Evolutionary conservation across 1,140 invertebrate genomes (phyloP).

Genomic region (Choristoneura fumiferana): DNA sequence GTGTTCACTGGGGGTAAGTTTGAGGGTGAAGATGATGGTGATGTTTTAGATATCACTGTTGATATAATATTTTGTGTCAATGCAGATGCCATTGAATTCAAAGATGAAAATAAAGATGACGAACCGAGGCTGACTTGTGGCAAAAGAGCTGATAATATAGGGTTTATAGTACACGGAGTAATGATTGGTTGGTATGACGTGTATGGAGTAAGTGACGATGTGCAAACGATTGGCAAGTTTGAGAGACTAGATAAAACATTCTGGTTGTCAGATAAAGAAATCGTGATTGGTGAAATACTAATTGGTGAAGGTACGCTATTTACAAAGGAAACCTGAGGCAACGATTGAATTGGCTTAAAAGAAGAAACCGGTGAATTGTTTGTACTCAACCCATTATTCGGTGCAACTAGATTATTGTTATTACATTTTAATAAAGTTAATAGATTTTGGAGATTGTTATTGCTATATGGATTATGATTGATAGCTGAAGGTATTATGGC

Average conservation of each 20-base stretch:
- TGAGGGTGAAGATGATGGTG: neutral
- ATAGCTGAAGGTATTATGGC: neutral
- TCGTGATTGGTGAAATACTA: neutral
- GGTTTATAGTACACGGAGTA: neutral
- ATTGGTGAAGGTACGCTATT: neutral
- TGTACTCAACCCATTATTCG: too few species aligned
- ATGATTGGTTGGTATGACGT: neutral
- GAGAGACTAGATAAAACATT: neutral
- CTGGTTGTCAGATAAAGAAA: neutral
- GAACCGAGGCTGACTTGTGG: neutral
- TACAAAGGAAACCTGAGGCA: neutral
- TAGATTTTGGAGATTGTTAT: neutral
- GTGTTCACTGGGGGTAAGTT: slow-evolving; percentile 3
- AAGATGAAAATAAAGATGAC: neutral
- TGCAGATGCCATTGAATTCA: neutral
- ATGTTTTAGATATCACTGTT: neutral
- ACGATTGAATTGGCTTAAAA: neutral
- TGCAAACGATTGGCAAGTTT: neutral
- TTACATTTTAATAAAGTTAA: too few species aligned
- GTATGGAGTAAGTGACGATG: neutral
- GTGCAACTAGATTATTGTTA: too few species aligned
- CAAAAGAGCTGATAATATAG: neutral
- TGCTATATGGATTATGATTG: neutral
- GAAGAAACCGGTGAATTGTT: neutral
- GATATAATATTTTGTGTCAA: neutral